Base-by-base conservation (phyloP, 2,797 vertebrate genomes). In the Apodemus agrarius region DNA sequence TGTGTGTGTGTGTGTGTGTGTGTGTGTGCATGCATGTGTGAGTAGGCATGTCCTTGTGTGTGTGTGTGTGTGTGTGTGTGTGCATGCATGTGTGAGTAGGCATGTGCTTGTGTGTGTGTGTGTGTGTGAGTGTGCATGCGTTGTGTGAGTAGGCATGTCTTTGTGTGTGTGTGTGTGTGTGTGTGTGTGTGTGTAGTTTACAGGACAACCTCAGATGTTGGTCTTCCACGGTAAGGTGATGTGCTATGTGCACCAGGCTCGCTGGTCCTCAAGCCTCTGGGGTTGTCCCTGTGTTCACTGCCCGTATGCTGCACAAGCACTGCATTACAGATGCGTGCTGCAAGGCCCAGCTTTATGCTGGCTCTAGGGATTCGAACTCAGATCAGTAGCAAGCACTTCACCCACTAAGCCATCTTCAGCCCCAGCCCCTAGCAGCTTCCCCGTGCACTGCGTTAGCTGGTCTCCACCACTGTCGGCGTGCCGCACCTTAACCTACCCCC, bases 401-500 rank as follows among this genome's bases (percentile, higher is more conserved):
- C 37, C 59, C 16, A 17, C 59, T 34, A 61, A 84, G 29, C 40
- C 16, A 65, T 84, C 26, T 21, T 12, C 43, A 24, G 3, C 24
- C 26, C 59, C 0, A 16, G 14, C 26, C 54, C n/a, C 37, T 69
- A 6, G 17, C 19, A 22, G 19, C 21, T 57, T 37, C 34, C 29
- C 12, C 31, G 1, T 21, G 11, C 14, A 8, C 24, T 67, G 22
- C 3, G 26, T 52, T 79, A 49, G 75, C 14, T 22, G 2, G 26
- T 22, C 11, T 7, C 40, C 82, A 67, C 2, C 1, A 31, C 0
- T 19, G 3, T 46, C 8, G 19, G 21, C 4, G 2, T 2, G 8
- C 1, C 10, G 14, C 4, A 4, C 4, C 46, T 72, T 46, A 9
- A 16, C 43, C 34, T 37, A 11, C 72, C 49, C n/a, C 49, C 4